phyloP scores from a whole-genome alignment of 2,888 invertebrate genomes.

The Nemotelus nigrinus region DNA sequence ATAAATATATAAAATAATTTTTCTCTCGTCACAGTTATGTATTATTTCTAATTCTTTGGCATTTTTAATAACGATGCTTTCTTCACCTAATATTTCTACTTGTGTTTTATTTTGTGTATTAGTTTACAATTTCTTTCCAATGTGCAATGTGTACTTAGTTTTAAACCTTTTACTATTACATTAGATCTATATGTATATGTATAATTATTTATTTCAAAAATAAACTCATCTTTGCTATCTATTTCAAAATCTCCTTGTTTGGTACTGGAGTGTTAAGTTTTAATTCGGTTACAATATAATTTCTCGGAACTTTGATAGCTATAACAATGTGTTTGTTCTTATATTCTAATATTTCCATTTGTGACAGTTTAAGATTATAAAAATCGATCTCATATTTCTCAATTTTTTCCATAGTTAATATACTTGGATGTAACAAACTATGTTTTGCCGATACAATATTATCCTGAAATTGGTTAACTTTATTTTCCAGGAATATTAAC shows the following conservation, averaged over 20 bases:
- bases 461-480: too few species aligned
- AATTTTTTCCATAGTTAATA: too few species aligned
- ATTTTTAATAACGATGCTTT: background rate
- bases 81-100: background rate
- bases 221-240: too few species aligned
- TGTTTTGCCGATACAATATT: too few species aligned
- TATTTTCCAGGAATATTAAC: too few species aligned
- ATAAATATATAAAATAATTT: background rate
- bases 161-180: constrained; percentile 6
- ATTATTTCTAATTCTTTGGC: background rate
- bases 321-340: background rate
- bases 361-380: too few species aligned
- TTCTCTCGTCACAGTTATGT: background rate
- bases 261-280: background rate
- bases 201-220: background rate
- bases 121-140: too few species aligned
- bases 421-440: too few species aligned
- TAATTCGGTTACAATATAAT: background rate
- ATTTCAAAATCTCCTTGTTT: too few species aligned
- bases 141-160: background rate
- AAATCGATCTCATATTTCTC: too few species aligned
- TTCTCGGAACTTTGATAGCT: constrained; percentile 35
- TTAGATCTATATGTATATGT: background rate
- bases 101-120: too few species aligned
- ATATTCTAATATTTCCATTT: too few species aligned